Conservation (phyloP, 2,888 invertebrate species). For the Dastarcus helophoroides region DNA sequence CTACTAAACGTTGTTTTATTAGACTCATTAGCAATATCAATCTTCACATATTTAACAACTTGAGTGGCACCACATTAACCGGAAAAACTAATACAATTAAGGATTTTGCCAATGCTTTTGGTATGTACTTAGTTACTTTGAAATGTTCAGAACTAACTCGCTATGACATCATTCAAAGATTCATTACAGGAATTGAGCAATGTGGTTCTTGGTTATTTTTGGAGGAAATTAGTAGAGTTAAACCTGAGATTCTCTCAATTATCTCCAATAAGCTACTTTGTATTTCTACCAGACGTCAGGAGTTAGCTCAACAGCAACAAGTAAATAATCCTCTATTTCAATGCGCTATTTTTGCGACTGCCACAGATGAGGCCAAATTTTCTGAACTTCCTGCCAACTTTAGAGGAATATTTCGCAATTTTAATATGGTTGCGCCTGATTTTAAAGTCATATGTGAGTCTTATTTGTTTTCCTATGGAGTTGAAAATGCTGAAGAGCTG, state of each 20-base stretch:
- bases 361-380: no score
- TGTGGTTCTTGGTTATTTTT: slow-evolving; percentile 78
- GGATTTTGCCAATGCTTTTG: slow-evolving; percentile 76
- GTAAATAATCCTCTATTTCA: no score
- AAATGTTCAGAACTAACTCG: slow-evolving; percentile 73
- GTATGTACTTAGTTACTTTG: slow-evolving; percentile 73
- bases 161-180: slow-evolving; percentile 68
- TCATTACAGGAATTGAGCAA: slow-evolving; percentile 66
- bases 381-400: slow-evolving; percentile 71
- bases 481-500: slow-evolving; percentile 55
- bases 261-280: slow-evolving; percentile 45
- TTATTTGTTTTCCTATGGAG: slow-evolving; percentile 65
- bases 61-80: slow-evolving; percentile 66
- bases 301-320: no score
- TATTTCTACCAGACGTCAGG: no score
- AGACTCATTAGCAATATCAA: slow-evolving; percentile 70
- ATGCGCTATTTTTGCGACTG: no score
- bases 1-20: slow-evolving; percentile 65
- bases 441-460: slow-evolving; percentile 72
- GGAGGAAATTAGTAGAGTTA: slow-evolving; percentile 71
- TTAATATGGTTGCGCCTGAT: slow-evolving; percentile 77
- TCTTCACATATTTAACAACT: slow-evolving; percentile 63
- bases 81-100: slow-evolving; percentile 84
- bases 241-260: slow-evolving; percentile 65
- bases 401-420: slow-evolving; percentile 66